Base-by-base conservation (phyloP, 92 coral and sea anemone genomes). In the Bergia sp. region DNA sequence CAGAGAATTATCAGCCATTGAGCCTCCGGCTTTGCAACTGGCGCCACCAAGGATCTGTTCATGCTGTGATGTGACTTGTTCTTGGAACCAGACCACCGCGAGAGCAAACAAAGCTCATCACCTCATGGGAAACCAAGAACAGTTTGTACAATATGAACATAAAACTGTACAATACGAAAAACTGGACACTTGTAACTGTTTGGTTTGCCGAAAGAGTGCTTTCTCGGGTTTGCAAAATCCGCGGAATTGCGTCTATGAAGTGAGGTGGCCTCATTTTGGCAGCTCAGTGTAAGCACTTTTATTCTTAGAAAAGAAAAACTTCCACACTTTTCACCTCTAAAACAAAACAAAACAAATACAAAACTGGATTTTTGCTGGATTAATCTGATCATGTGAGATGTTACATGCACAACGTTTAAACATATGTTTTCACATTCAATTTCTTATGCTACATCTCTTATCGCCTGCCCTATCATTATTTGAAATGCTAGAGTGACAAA, bases 171-270 rank as follows among this genome's bases (percentile, higher is more conserved):
- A 45, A 3, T 84, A 37, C 40, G 87, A 84, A 23, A 84, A 45
- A 3, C 2, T 37, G 64, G 79, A 38, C 4, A 20, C 47, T 38
- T 84, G 87, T 72, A 84, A 71, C 61, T 84, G 58, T 50, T 49
- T 84, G 69, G 79, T 84, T 37, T 84, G 87, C 65, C 78, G 57
- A 73, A 84, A 71, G 79, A 84, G 79, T 53, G 87, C 87, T 37
- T 84, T 84, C 77, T 29, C 87, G 10, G 64, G 78, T 79, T 10
- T 71, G 77, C 77, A 71, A 84, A 84, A 50, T 72, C 79, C 79
- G 47, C 87, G 45, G 64, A 71, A 71, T 29, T 84, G 53, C 45
- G 36, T 47, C 65, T 72, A 55, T 72, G 64, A 84, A 43, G 58
- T 47, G 37, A 47, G 41, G 12, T 84, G 87, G 78, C 66, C 87